Percentiles rank a stretch among this genome's conserved stretches.
Evolutionary conservation across 2,797 vertebrate species (phyloP).

Genomic region (Myotis daubentonii): DNA sequence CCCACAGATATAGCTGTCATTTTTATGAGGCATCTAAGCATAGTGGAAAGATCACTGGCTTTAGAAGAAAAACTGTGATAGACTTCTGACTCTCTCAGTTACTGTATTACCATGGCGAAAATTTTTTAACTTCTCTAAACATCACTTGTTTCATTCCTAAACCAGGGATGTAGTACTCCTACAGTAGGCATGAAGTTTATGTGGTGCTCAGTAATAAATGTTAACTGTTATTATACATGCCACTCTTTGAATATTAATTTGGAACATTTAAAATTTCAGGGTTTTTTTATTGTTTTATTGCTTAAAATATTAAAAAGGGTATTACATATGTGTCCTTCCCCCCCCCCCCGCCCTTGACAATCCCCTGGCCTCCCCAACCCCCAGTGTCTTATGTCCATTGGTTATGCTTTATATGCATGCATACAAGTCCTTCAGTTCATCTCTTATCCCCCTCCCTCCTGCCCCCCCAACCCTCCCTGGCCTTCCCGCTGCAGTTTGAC

Average conservation of each 20-base stretch:
- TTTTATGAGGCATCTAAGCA: not conserved
- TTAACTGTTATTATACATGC: not conserved
- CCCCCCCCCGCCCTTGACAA: too few species aligned
- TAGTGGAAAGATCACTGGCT: not conserved
- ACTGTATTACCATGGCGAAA: not conserved
- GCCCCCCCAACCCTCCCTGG: too few species aligned
- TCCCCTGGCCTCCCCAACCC: too few species aligned
- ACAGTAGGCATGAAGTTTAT: not conserved
- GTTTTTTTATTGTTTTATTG: too few species aligned
- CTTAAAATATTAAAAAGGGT: too few species aligned
- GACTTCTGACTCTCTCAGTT: not conserved
- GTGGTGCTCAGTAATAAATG: not conserved
- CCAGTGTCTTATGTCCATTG: too few species aligned
- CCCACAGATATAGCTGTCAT: not conserved
- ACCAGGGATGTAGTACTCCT: not conserved
- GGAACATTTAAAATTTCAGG: not conserved
- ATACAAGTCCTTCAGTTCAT: too few species aligned
- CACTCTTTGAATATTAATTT: not conserved
- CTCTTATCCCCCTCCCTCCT: too few species aligned
- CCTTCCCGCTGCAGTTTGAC: too few species aligned
- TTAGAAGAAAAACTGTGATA: not conserved
- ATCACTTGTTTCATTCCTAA: not conserved
- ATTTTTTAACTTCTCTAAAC: not conserved
- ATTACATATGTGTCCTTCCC: too few species aligned
- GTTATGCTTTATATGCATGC: too few species aligned